These are phyloP conservation scores for Acanthosepion esculentum DNA, from an alignment of 2,888 invertebrate genomes.

Conservation along the genomic window DNA sequence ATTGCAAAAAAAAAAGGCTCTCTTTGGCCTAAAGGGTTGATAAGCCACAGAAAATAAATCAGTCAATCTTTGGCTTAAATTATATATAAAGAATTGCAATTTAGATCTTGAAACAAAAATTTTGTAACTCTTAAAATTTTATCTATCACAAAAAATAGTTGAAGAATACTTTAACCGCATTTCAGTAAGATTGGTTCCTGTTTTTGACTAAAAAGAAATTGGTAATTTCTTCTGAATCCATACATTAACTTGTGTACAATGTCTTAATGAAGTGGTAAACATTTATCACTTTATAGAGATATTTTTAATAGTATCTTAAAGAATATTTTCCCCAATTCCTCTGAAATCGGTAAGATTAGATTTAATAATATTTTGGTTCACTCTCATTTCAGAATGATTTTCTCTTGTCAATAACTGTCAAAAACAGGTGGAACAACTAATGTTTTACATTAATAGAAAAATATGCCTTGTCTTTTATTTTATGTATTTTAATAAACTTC, in stretches of 20 bases:
- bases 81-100: too few relatives aligned
- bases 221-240: too few relatives aligned
- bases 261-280: background rate
- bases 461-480: background rate
- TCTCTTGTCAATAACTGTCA: slow-evolving; percentile 9
- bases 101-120: too few relatives aligned
- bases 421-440: background rate
- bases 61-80: too few relatives aligned
- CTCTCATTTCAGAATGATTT: background rate
- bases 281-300: background rate
- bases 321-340: background rate
- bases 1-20: too few relatives aligned
- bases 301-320: background rate
- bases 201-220: too few relatives aligned
- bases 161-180: too few relatives aligned
- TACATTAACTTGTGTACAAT: background rate
- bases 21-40: too few relatives aligned
- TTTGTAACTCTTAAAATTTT: too few relatives aligned
- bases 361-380: background rate
- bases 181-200: too few relatives aligned
- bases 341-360: background rate
- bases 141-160: too few relatives aligned
- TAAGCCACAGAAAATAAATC: too few relatives aligned
- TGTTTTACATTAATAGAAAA: slow-evolving; percentile 15
- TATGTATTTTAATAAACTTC: background rate